Conservation (phyloP, 2,797 vertebrate genomes). For the Enteromius afrohamiltoni region DNA sequence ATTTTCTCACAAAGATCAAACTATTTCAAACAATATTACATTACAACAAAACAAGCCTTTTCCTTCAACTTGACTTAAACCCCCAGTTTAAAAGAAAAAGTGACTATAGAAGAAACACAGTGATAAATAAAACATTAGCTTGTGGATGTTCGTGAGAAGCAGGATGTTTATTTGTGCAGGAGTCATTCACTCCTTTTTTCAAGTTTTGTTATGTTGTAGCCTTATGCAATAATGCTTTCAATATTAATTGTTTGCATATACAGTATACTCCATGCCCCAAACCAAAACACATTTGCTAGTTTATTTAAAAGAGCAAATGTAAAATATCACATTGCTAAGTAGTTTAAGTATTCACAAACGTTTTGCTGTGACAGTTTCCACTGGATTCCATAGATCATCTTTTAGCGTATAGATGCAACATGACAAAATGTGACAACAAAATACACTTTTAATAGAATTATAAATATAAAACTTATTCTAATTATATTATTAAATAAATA, state of each 20-base stretch:
- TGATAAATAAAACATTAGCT: conserved; percentile 4
- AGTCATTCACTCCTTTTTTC: neutral
- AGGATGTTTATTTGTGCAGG: neutral
- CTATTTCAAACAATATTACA: conserved; percentile 19
- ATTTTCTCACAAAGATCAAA: conserved; percentile 37
- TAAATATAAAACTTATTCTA: neutral
- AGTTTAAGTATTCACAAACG: neutral
- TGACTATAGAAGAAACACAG: conserved; percentile 8
- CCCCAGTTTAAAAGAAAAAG: conserved; percentile 14
- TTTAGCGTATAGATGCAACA: neutral
- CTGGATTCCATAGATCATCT: neutral
- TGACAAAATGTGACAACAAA: neutral
- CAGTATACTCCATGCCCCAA: neutral
- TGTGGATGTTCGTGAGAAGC: neutral
- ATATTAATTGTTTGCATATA: neutral
- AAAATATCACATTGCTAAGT: neutral
- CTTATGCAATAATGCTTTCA: neutral
- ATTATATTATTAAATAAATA: neutral
- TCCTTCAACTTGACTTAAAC: neutral
- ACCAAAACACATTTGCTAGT: neutral
- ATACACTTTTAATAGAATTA: neutral
- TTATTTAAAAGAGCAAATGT: neutral
- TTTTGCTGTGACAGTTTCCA: neutral
- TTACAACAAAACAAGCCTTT: neutral
- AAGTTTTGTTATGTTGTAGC: neutral